Evolutionary conservation across 2,797 vertebrate species (phyloP).

Genomic region (Scomberomorus guttatus): DNA sequence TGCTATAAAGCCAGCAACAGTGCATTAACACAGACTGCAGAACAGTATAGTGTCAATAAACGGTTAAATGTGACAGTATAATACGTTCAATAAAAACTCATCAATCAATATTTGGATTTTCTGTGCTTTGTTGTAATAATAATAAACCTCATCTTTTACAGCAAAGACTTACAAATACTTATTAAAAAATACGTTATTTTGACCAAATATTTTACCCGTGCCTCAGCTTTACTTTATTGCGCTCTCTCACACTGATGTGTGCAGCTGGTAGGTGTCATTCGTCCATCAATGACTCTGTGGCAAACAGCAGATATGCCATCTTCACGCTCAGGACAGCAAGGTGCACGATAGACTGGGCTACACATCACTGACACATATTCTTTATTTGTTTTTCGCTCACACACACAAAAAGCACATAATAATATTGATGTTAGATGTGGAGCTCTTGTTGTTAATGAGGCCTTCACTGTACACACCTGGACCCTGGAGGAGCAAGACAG

Average conservation of each 20-base stretch:
- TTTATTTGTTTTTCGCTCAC: background rate
- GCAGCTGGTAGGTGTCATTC: background rate
- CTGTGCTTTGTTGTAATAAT: background rate
- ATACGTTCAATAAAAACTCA: conserved; percentile 45
- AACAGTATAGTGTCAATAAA: conserved; percentile 56
- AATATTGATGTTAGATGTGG: too few species aligned
- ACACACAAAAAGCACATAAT: too few species aligned
- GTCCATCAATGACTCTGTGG: background rate
- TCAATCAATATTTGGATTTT: conserved; percentile 12
- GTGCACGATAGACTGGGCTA: too few species aligned
- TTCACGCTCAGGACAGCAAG: background rate
- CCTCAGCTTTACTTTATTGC: background rate
- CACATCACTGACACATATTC: too few species aligned
- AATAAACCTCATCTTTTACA: background rate
- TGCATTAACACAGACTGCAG: conserved; percentile 49
- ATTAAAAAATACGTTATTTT: background rate
- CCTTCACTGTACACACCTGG: too few species aligned
- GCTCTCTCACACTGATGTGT: background rate
- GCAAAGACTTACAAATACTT: background rate
- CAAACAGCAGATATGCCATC: background rate
- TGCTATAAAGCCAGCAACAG: conserved; percentile 57
- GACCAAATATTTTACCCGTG: background rate
- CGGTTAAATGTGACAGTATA: conserved; percentile 18
- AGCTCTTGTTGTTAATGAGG: too few species aligned
- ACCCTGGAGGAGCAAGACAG: too few species aligned